phyloP scores from a whole-genome alignment of 2,113 vertebrate genomes.

The Suricata suricatta region DNA sequence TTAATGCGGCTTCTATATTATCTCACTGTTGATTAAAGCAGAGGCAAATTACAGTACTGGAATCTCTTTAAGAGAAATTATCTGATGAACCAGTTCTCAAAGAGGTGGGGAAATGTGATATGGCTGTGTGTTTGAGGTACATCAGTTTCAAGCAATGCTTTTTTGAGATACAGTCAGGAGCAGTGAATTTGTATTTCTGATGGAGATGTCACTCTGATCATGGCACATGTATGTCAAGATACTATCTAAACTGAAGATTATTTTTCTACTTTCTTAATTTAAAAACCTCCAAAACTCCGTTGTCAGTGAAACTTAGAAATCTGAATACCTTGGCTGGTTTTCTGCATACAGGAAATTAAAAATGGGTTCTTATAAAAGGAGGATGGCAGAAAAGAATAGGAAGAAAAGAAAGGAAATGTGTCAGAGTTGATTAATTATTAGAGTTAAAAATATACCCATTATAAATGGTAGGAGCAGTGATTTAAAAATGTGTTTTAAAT shows the following conservation, averaged over 20 bases:
- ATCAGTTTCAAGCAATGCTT: slow-evolving; percentile 59
- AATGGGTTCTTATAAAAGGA: slow-evolving; percentile 74
- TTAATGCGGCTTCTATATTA: slow-evolving; percentile 82
- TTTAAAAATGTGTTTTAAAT: slow-evolving; percentile 67
- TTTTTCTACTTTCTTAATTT: slow-evolving; percentile 69
- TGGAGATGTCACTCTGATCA: slow-evolving; percentile 52
- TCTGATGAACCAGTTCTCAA: slow-evolving; percentile 78
- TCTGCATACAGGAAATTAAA: slow-evolving; percentile 81
- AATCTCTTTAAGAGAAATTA: slow-evolving; percentile 83
- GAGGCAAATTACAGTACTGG: slow-evolving; percentile 80
- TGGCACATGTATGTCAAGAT: slow-evolving; percentile 49
- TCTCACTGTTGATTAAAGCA: slow-evolving; percentile 83
- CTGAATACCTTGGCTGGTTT: slow-evolving; percentile 54
- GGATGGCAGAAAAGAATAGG: slow-evolving; percentile 58
- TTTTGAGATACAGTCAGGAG: slow-evolving; percentile 42
- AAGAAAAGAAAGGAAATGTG: slow-evolving; percentile 36
- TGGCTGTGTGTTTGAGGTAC: slow-evolving; percentile 8
- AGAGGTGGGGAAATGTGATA: slow-evolving; percentile 79
- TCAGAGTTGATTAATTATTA: slow-evolving; percentile 78
- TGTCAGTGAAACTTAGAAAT: slow-evolving; percentile 57
- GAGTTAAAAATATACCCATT: slow-evolving; percentile 67
- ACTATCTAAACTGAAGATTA: slow-evolving; percentile 66
- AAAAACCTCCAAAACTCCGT: slow-evolving; percentile 55
- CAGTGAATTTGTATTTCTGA: slow-evolving; percentile 64
- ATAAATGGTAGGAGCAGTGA: slow-evolving; percentile 68